Evolutionary conservation across 2,113 vertebrate species (phyloP).

Genomic region (Castor canadensis): DNA sequence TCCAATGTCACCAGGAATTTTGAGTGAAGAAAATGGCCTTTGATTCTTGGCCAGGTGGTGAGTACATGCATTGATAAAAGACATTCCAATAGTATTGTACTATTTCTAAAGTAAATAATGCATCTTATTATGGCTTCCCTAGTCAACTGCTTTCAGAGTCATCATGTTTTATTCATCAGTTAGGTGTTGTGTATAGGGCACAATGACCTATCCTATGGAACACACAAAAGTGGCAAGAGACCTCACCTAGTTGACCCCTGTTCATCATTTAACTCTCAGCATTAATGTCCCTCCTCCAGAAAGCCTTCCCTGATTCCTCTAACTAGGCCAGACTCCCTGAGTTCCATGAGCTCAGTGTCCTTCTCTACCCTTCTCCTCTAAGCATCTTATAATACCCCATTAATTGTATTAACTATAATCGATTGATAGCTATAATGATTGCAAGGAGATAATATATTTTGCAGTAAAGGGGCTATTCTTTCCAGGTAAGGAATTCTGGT

Average conservation of each 20-base stretch:
- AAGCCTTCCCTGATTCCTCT: background rate
- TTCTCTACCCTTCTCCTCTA: background rate
- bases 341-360: background rate
- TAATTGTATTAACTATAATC: constrained; percentile 8
- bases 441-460: constrained; percentile 20
- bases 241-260: background rate
- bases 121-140: background rate
- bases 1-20: background rate
- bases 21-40: background rate
- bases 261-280: background rate
- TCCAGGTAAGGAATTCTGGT: background rate
- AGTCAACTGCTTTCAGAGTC: background rate
- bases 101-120: background rate
- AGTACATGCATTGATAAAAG: background rate
- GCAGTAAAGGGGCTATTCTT: background rate
- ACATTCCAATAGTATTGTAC: background rate
- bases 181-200: background rate
- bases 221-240: background rate
- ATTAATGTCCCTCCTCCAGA: background rate
- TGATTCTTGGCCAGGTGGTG: background rate
- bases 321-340: background rate
- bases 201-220: background rate
- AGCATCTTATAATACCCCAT: too few species aligned
- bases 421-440: constrained; percentile 28
- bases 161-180: background rate